phyloP scores from a whole-genome alignment of 2,113 vertebrate species.

The Cisticola juncidis region DNA sequence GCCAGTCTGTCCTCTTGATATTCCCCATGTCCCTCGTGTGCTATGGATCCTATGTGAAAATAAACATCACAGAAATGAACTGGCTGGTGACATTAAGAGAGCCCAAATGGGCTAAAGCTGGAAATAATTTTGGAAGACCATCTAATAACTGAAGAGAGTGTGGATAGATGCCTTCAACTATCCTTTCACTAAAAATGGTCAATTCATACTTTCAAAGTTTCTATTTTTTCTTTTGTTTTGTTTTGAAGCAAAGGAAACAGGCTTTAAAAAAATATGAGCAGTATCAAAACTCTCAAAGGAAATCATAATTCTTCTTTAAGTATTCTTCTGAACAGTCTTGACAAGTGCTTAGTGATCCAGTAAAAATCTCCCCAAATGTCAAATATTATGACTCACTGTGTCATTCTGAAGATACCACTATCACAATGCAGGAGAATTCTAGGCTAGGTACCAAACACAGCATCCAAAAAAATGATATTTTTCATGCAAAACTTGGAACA shows the following conservation, averaged over 20 bases:
- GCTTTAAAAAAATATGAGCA: neutral
- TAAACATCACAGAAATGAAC: neutral
- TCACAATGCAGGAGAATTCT: slow-evolving; percentile 55
- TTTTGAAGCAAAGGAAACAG: slow-evolving; percentile 38
- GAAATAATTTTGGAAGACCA: slow-evolving; percentile 1
- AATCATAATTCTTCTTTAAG: slow-evolving; percentile 42
- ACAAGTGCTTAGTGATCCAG: slow-evolving; percentile 57
- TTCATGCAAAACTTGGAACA: slow-evolving; percentile 50
- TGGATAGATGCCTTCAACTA: neutral
- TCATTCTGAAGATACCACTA: slow-evolving; percentile 53
- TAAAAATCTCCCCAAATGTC: slow-evolving; percentile 53
- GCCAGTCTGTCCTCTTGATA: neutral
- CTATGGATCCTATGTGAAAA: neutral
- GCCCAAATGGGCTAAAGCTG: neutral
- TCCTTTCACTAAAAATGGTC: slow-evolving; percentile 2
- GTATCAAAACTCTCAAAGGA: slow-evolving; percentile 53
- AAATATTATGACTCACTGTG: slow-evolving; percentile 65
- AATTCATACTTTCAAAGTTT: neutral
- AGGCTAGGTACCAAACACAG: slow-evolving; percentile 61
- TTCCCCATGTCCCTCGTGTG: neutral
- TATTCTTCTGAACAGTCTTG: slow-evolving; percentile 38
- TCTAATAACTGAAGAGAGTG: neutral
- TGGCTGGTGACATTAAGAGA: neutral
- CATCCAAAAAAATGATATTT: slow-evolving; percentile 40
- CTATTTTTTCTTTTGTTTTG: neutral